Base-by-base conservation (phyloP, 2,113 vertebrate genomes). In the Conger conger region DNA sequence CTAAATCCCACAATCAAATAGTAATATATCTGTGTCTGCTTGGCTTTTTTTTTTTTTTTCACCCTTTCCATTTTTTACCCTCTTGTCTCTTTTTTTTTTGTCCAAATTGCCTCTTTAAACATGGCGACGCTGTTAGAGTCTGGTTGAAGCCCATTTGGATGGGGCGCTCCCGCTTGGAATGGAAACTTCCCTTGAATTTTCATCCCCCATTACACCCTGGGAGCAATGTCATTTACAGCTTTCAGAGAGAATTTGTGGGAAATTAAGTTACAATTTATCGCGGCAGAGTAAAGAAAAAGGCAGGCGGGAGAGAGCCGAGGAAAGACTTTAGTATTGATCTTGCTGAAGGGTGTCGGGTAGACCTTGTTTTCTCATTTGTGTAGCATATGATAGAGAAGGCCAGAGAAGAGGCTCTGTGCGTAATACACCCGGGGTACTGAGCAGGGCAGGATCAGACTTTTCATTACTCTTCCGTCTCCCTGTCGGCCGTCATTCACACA, bases 191-290 rank as follows among this genome's bases (percentile, higher is more conserved):
- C 35, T 35, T 76, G 81, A 40, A 82, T 83, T n/a, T 78, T 76
- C 73, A 76, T 86, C 84, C 84, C 90, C 16, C 37, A 81, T 89
- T 87, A 81, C 86, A 78, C 89, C 93, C 92, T 91, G 93, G 92
- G 95, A 95, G 91, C 88, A 89, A 87, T 94, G 93, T 92, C 92
- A 94, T 94, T 95, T 96, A 93, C 87, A 92, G 91, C 93, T 95
- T 94, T 94, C 92, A 93, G 90, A 93, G 94, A 91, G 92, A 90
- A 92, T 94, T 93, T 91, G 93, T 93, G 91, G 93, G 90, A 95
- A 95, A 95, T 96, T 94, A 96, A 96, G 93, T 97, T 96, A 94
- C 93, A 73, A 93, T 96, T 96, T 95, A 95, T 96, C 94, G 94
- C 87, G 95, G 89, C 91, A 94, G 92, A 94, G 92, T 91, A 93